Conservation (phyloP, 2,888 invertebrate genomes). For the Heliconius hortense region DNA sequence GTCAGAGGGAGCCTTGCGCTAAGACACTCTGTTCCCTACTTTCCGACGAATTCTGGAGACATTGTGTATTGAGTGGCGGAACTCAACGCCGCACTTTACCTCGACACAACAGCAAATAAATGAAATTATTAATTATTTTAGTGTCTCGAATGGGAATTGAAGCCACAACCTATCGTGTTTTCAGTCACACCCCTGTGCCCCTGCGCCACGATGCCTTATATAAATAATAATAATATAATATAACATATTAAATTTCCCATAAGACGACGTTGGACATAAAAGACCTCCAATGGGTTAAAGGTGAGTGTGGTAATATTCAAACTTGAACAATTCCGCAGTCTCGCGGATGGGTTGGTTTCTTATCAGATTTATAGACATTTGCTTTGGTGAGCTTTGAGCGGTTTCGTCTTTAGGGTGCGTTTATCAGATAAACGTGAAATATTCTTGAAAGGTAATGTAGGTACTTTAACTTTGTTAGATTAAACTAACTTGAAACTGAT, state of each 20-base stretch:
- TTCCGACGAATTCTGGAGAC: no score
- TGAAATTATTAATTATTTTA: no score
- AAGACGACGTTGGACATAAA: constrained; percentile 8
- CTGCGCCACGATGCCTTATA: no score
- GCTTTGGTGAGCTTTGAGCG: constrained; percentile 26
- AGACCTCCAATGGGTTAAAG: constrained; percentile 12
- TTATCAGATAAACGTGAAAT: constrained; percentile 24
- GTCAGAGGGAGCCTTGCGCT: no score
- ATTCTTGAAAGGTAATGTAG: constrained; percentile 18
- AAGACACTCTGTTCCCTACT: no score
- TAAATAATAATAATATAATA: no score
- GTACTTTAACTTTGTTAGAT: constrained; percentile 19
- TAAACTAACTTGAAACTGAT: constrained; percentile 3
- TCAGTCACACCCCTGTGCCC: no score
- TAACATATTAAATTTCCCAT: background rate
- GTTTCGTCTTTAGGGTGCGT: constrained; percentile 31
- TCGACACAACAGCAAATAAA: no score
- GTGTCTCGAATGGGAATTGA: no score
- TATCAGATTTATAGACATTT: constrained; percentile 37
- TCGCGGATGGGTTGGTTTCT: constrained; percentile 31
- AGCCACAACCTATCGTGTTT: no score
- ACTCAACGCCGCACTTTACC: no score
- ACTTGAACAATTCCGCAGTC: constrained; percentile 32
- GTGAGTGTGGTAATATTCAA: constrained; percentile 22
- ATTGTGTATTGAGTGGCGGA: no score